Evolutionary conservation across 2,888 invertebrate genomes (phyloP).

Genomic region (Netelia virgata): DNA sequence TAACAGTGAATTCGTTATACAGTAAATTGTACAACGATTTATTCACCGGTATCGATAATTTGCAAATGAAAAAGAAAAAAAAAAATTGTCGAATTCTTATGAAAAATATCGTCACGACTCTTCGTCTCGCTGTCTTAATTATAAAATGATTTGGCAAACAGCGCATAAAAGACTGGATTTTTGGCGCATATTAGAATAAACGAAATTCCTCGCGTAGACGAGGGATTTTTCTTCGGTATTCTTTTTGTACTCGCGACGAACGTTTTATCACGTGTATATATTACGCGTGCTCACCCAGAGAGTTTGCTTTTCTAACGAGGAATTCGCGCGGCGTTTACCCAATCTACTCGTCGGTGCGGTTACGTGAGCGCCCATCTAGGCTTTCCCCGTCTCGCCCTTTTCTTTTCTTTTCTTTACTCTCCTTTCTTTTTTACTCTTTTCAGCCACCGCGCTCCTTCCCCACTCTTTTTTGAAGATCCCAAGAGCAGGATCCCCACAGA

Average conservation of each 20-base stretch:
- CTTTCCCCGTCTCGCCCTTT: slow-evolving; percentile 17
- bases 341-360: slow-evolving; percentile 57
- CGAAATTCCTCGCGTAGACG: slow-evolving; percentile 31
- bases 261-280: slow-evolving; percentile 1
- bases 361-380: slow-evolving; percentile 26
- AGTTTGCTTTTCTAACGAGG: slow-evolving; percentile 63
- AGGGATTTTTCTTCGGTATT: slow-evolving; percentile 26
- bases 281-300: neutral
- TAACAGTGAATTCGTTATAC: slow-evolving; percentile 14
- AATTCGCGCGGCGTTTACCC: slow-evolving; percentile 56
- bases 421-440: slow-evolving; percentile 16
- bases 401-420: slow-evolving; percentile 35
- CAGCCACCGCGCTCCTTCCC: neutral
- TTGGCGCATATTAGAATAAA: slow-evolving; percentile 17
- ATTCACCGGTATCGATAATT: neutral
- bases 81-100: neutral
- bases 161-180: neutral
- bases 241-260: neutral
- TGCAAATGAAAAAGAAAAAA: too few species aligned
- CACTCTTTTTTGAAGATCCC: slow-evolving; percentile 44
- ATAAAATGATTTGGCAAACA: slow-evolving; percentile 6
- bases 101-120: neutral
- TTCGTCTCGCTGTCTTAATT: neutral
- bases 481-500: slow-evolving; percentile 50
- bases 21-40: neutral